phyloP scores from a whole-genome alignment of 2,888 invertebrate genomes.

The Pseudococcus viburni region DNA sequence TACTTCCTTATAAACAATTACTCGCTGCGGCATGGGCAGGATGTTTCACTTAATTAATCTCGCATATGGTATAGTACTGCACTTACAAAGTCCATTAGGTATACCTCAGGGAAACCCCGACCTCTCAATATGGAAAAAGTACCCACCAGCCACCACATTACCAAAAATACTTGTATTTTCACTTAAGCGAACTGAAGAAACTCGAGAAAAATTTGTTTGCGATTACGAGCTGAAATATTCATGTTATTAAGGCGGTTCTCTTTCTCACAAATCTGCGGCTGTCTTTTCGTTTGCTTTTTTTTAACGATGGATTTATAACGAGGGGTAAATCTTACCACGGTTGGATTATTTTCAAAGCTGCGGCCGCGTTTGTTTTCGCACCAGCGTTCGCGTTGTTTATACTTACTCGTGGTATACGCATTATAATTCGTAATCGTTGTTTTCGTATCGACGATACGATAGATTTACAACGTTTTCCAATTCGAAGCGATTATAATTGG shows the following conservation, averaged over 20 bases:
- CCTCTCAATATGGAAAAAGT: background rate
- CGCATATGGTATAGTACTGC: slow-evolving; percentile 4
- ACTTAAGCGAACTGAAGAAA: background rate
- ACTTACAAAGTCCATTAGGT: background rate
- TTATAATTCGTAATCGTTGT: slow-evolving; percentile 30
- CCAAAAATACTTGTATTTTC: background rate
- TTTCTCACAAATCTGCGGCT: slow-evolving; percentile 26
- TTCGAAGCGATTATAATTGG: background rate
- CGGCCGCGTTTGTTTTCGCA: slow-evolving; percentile 16
- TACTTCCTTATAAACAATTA: slow-evolving; percentile 54
- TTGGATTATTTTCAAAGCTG: slow-evolving; percentile 54
- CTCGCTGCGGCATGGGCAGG: too few species aligned
- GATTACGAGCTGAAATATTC: slow-evolving; percentile 37
- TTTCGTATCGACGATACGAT: slow-evolving; percentile 3
- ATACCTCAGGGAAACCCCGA: slow-evolving; percentile 1
- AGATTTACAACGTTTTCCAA: background rate
- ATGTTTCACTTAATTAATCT: slow-evolving; percentile 53
- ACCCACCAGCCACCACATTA: too few species aligned
- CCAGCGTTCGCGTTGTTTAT: background rate
- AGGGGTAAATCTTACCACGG: background rate
- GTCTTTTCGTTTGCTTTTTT: slow-evolving; percentile 36
- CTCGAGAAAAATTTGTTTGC: slow-evolving; percentile 1
- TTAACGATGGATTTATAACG: slow-evolving; percentile 49
- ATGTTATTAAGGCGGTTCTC: slow-evolving; percentile 35
- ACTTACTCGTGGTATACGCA: background rate